Percentiles rank a stretch among this genome's conserved stretches.
phyloP scores from a whole-genome alignment of 1,140 invertebrate species.

The Drosophila auraria region DNA sequence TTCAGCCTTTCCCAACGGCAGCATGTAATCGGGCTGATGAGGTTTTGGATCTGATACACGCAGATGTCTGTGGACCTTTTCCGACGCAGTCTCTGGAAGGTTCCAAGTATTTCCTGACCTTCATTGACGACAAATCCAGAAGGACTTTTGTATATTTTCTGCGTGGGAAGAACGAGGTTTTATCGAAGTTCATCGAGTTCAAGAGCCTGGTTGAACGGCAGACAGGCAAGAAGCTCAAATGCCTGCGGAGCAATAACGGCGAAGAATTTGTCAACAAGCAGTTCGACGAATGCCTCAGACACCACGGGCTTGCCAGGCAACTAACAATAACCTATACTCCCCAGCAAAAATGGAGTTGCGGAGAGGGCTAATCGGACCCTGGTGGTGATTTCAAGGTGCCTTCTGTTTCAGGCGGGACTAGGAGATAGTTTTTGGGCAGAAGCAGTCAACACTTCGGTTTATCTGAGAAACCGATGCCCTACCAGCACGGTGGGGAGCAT shows the following conservation, averaged over 20 bases:
- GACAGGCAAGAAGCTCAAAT: not conserved
- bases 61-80: not conserved
- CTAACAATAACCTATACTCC: not conserved
- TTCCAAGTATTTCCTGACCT: constrained; percentile 1
- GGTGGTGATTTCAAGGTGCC: not conserved
- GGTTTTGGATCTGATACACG: not conserved
- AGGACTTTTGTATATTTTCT: not conserved
- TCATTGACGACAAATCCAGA: not conserved
- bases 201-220: too few species aligned
- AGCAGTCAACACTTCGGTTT: constrained; percentile 6
- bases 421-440: not conserved
- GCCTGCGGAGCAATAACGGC: constrained; percentile 9
- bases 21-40: too few species aligned
- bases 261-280: not conserved
- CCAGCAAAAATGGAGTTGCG: not conserved
- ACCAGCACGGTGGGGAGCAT: not conserved
- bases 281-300: too few species aligned
- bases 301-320: not conserved
- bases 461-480: not conserved
- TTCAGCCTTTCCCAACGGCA: too few species aligned
- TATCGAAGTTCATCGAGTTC: not conserved
- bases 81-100: not conserved
- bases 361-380: too few species aligned
- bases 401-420: not conserved
- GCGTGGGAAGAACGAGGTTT: not conserved